phyloP scores from a whole-genome alignment of 1,140 invertebrate genomes.

The Brachionus paranguensis region DNA sequence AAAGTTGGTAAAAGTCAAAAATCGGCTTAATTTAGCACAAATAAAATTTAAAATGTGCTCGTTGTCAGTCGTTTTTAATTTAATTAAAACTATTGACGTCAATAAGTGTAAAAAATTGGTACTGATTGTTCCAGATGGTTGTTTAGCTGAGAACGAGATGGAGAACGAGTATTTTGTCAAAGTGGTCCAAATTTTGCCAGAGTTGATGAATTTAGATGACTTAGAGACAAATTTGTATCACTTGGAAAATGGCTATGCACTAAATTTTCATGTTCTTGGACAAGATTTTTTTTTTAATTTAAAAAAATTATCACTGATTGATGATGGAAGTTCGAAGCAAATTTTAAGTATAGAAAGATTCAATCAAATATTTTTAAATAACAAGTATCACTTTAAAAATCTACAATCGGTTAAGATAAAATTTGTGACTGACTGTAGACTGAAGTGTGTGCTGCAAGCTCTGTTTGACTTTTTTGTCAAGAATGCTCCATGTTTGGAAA shows the following conservation, averaged over 20 bases:
- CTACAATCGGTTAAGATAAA: neutral
- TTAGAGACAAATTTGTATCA: conserved; percentile 4
- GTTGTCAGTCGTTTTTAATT: neutral
- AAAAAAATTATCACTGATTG: neutral
- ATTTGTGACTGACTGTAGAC: neutral
- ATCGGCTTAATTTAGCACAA: neutral
- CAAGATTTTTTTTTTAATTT: neutral
- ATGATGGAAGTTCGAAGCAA: neutral
- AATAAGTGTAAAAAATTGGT: neutral
- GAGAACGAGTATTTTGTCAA: neutral
- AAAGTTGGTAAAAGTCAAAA: neutral
- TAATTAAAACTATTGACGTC: neutral
- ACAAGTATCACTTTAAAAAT: neutral
- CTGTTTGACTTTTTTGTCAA: neutral
- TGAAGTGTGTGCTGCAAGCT: neutral
- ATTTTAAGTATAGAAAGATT: neutral
- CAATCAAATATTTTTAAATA: neutral
- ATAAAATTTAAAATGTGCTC: neutral
- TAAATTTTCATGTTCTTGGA: neutral
- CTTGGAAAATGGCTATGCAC: neutral
- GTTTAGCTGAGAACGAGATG: neutral
- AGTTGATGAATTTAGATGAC: neutral
- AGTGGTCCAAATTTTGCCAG: neutral
- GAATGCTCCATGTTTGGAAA: neutral
- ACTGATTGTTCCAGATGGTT: neutral